These are phyloP conservation scores for Orycteropus afer DNA, from an alignment of 2,113 vertebrate species.

Conservation along the genomic window DNA sequence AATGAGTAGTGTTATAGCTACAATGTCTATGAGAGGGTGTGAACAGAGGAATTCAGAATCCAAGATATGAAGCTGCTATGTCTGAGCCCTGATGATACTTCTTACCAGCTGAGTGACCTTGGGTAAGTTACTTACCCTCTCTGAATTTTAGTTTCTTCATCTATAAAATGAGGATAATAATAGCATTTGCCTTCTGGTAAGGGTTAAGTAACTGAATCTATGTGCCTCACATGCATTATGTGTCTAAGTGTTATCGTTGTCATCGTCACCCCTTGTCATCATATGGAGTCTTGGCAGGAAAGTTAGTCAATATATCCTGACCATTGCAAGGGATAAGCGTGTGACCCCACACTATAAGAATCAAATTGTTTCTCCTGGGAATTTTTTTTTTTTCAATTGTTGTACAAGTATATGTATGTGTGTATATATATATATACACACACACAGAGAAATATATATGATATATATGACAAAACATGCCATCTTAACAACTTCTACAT, in stretches of 20 bases:
- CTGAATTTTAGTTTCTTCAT: background rate
- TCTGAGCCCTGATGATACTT: background rate
- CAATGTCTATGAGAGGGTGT: background rate
- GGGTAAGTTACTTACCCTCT: background rate
- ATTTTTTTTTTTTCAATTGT: background rate
- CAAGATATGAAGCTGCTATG: background rate
- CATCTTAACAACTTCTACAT: no score
- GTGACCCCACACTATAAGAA: background rate
- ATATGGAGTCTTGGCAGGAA: background rate
- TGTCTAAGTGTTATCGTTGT: background rate
- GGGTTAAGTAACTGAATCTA: background rate
- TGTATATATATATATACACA: no score
- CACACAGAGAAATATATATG: no score
- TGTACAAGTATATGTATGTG: no score
- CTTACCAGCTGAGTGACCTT: background rate
- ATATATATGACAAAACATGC: no score
- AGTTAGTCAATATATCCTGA: background rate
- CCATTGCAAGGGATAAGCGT: accelerated
- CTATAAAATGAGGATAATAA: background rate
- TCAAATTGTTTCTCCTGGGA: background rate
- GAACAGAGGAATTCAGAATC: background rate
- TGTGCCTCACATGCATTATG: background rate
- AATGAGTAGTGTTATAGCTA: background rate
- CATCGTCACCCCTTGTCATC: background rate
- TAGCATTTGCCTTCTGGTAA: background rate